A percentile compares a stretch with the other conserved stretches of the same genome.
Conservation (phyloP, 2,797 vertebrate species). For the Micromesistius poutassou region DNA sequence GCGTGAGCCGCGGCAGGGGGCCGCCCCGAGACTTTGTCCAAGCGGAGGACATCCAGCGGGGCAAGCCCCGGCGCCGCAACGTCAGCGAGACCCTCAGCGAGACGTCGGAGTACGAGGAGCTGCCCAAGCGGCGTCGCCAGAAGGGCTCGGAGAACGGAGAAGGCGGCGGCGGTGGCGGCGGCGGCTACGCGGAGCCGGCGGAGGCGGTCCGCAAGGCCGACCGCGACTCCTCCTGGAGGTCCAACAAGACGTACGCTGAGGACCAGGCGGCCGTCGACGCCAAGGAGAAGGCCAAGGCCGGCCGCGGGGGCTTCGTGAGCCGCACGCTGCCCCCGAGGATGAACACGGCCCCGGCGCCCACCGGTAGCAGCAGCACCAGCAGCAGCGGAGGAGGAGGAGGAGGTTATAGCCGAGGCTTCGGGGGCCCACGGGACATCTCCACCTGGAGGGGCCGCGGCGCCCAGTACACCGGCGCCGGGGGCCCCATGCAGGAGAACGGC, state of each 20-base stretch:
- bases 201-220: constrained; percentile 79
- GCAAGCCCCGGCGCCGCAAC: constrained; percentile 86
- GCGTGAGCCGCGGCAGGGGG: constrained; percentile 76
- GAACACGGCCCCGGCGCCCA: constrained; percentile 59
- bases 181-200: constrained; percentile 73
- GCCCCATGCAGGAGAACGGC: constrained; percentile 82
- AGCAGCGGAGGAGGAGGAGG: constrained; percentile 4
- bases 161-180: constrained; percentile 64
- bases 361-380: no score
- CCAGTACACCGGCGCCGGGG: constrained; percentile 59
- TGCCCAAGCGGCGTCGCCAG: constrained; percentile 92
- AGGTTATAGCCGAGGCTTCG: constrained; percentile 79
- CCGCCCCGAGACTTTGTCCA: constrained; percentile 79
- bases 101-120: constrained; percentile 92
- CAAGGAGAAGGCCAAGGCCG: constrained; percentile 75
- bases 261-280: constrained; percentile 75
- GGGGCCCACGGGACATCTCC: constrained; percentile 76
- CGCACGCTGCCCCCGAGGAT: constrained; percentile 87
- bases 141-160: constrained; percentile 82
- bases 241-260: constrained; percentile 86
- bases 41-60: constrained; percentile 84
- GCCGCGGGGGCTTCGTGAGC: constrained; percentile 79
- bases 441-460: constrained; percentile 83
- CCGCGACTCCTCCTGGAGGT: constrained; percentile 92
- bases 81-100: constrained; percentile 95